phyloP scores from a whole-genome alignment of 2,888 invertebrate species.

The Zelleria hepariella region DNA sequence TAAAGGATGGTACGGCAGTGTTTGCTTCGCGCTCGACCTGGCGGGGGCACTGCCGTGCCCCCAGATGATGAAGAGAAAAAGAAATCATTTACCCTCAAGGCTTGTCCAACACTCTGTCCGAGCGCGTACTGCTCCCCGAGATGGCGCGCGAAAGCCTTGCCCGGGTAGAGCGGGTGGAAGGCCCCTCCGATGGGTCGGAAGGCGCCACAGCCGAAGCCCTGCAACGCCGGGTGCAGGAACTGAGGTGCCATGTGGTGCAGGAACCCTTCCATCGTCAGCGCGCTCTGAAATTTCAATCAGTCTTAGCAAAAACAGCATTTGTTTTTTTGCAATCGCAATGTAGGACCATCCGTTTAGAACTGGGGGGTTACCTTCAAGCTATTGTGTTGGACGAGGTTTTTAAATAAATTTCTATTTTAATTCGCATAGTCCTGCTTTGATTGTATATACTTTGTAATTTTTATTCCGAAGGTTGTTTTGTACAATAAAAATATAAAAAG shows the following conservation, averaged over 20 bases:
- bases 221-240: slow-evolving; percentile 65
- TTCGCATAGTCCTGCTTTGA: too few species aligned
- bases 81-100: slow-evolving; percentile 43
- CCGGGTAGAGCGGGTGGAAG: slow-evolving; percentile 64
- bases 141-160: slow-evolving; percentile 64
- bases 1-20: too few species aligned
- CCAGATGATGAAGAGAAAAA: too few species aligned
- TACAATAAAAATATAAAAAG: too few species aligned
- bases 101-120: slow-evolving; percentile 63
- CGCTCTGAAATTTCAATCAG: background rate
- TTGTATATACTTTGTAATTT: too few species aligned
- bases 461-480: too few species aligned
- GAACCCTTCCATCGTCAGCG: slow-evolving; percentile 57
- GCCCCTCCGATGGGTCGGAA: slow-evolving; percentile 66
- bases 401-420: too few species aligned
- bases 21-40: too few species aligned
- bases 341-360: too few species aligned
- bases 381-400: too few species aligned
- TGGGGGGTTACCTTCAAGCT: too few species aligned
- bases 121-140: slow-evolving; percentile 65
- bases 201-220: slow-evolving; percentile 66
- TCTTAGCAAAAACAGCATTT: background rate
- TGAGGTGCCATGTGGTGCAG: slow-evolving; percentile 69
- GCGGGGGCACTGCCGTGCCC: too few species aligned
- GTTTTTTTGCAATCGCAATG: background rate